Base-by-base conservation (phyloP, 53 echinoderm and acorn worm species). In the Echinometra lucunter region DNA sequence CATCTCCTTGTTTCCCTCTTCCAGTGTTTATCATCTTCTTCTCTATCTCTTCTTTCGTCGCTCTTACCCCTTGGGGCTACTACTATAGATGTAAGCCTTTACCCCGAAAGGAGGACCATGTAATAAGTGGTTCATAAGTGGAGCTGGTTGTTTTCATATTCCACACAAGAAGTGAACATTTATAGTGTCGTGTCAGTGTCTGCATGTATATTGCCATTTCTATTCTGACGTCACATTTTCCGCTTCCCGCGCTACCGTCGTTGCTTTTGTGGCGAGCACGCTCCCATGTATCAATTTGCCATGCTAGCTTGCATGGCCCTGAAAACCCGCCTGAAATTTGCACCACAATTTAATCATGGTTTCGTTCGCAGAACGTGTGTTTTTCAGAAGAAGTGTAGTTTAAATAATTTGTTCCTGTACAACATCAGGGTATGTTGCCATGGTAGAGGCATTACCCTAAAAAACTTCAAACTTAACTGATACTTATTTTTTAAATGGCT, bases 261-360 rank as follows among this genome's bases (percentile, higher is more conserved):
- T 12, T 28, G 85, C 85, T 85, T 47, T 85, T 85, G 30, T n/a
- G 53, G 85, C 28, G 49, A 85, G 85, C 85, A 85, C 85, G 85
- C 49, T 35, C 85, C 0, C n/a, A 85, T 45, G 49, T 85, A 85
- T 85, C 85, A 49, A 49, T 49, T 85, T 45, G 45, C 85, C 49
- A 16, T 34, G 37, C 19, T 44, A 18, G 37, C 19, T 44, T 6
- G 44, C 27, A 16, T 81, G 85, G 30, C 49, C 49, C 28, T 85
- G 45, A 53, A 47, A 85, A 85, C 85, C 45, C 12, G 49, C n/a
- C 49, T 85, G 85, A 85, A 85, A 85, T 85, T 85, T 49, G 85
- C 85, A 85, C 45, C 47, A 85, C n/a, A 85, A 85, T 85, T 49
- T 47, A 85, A 85, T 85, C 85, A 47, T 47, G 47, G n/a, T 85